Conservation (phyloP, 2,888 invertebrate genomes). For the Dendrolimus houi region DNA sequence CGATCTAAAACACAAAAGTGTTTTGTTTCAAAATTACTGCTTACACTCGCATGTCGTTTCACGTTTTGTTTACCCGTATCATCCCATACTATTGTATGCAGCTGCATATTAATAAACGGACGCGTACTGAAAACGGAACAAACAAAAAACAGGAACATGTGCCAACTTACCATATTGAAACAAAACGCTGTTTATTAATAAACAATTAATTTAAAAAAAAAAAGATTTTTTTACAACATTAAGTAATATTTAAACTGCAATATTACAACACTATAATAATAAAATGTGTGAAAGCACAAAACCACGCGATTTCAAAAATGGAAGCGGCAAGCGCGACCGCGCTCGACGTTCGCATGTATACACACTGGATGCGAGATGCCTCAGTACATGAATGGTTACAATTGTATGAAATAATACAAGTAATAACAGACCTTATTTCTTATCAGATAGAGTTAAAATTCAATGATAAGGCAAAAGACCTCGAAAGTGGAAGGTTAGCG, state of each 20-base stretch:
- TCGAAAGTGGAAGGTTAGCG: neutral
- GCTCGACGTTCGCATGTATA: conserved; percentile 10
- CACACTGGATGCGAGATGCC: conserved; percentile 2
- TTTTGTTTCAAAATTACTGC: neutral
- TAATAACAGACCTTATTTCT: conserved; percentile 17
- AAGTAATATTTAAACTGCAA: no score
- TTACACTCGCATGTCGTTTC: neutral
- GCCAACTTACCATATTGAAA: conserved; percentile 24
- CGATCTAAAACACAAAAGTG: neutral
- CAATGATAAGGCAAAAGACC: neutral
- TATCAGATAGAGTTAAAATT: conserved; percentile 10
- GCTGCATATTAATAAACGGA: neutral
- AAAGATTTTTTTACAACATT: no score
- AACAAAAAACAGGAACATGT: conserved; percentile 12
- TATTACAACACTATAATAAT: neutral
- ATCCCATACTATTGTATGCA: neutral
- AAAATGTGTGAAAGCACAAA: neutral
- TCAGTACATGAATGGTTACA: conserved; percentile 17
- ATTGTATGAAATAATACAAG: conserved; percentile 8
- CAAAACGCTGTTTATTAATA: conserved; percentile 11
- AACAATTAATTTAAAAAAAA: no score
- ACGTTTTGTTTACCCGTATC: neutral
- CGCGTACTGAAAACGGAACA: conserved; percentile 1
- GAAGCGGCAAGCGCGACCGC: conserved; percentile 16
- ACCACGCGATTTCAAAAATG: conserved; percentile 3